Conservation (phyloP, 2,888 invertebrate species). For the Morpho deidamia region DNA sequence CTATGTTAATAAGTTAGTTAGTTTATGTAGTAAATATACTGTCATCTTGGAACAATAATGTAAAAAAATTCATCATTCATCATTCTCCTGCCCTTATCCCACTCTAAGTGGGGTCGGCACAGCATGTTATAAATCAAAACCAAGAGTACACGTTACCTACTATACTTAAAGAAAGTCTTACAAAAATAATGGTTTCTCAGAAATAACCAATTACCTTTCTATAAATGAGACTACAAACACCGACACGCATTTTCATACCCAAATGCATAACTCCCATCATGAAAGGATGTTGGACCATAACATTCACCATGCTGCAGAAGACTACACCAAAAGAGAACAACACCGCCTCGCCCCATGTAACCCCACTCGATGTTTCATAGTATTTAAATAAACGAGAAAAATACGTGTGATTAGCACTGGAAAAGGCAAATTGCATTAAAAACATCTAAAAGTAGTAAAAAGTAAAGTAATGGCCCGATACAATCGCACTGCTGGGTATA, state of each 20-base stretch:
- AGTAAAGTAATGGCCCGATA: too few relatives aligned
- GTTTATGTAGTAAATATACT: too few relatives aligned
- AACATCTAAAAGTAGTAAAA: too few relatives aligned
- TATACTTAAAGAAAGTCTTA: too few relatives aligned
- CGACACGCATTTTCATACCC: conserved; percentile 89
- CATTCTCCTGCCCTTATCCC: too few relatives aligned
- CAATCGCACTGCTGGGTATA: too few relatives aligned
- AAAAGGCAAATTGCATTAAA: conserved; percentile 16
- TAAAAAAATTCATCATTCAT: too few relatives aligned
- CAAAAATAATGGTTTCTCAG: not conserved
- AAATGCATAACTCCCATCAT: conserved; percentile 85
- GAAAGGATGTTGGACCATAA: conserved; percentile 84
- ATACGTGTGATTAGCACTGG: conserved; percentile 76
- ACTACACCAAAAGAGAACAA: conserved; percentile 83
- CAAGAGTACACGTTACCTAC: too few relatives aligned
- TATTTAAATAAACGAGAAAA: conserved; percentile 80
- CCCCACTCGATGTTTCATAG: conserved; percentile 69
- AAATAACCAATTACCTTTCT: conserved; percentile 76
- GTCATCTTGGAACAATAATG: too few relatives aligned
- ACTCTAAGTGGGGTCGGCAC: too few relatives aligned
- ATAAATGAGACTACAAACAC: conserved; percentile 89
- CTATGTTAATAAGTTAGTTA: conserved; percentile 32
- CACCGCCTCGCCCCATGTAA: conserved; percentile 80
- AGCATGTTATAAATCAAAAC: too few relatives aligned
- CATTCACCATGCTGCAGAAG: conserved; percentile 79